Evolutionary conservation across 2,888 invertebrate species (phyloP), one percentile per base, ranked within the genome.

Genomic region (Stenolophus ochropezus): DNA sequence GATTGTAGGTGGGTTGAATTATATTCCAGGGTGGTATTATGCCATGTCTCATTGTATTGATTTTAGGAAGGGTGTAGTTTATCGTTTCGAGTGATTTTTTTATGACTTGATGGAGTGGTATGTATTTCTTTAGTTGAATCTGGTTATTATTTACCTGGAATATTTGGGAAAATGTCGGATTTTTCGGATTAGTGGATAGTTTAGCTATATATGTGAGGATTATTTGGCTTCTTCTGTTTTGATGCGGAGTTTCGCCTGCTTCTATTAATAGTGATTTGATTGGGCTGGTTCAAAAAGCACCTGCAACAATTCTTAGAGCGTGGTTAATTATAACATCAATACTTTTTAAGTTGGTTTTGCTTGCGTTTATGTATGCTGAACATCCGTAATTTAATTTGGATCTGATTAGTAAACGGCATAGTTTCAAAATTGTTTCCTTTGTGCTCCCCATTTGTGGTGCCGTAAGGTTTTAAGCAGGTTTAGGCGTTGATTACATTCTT

Each of bases 391-490:
- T 21, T 11, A 61, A 2, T 33, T 77, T 77, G 1, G 42, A 25
- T 61, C 61, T 25, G 6, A 76, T 25, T 27, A 76, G 56, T 16
- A 56, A 4, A 23, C 21, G 5, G 33, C 27, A 76, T n/a, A 77
- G 6, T 21, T 49, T 20, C 11, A 77, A 2, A 20, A 77, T 16
- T n/a, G 21, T 25, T 42, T 77, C 42, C 6, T 25, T 58, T 77
- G n/a, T n/a, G 61, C 61, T 61, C 77, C 77, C 61, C 77, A 77
- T 27, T 21, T 27, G 16, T 33, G 42, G 18, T 18, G 33, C 11
- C 21, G n/a, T 49, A 58, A 11, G 4, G 77, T 18, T 58, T 77
- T 77, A 18, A 77, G 20, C 11, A 42, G 33, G 11, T 77, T 61
- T 11, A 42, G 47, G 8, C 61, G 20, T 61, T 77, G 58, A 3